Evolutionary conservation across 2,888 invertebrate species (phyloP).

Genomic region (Rotaria sp.): DNA sequence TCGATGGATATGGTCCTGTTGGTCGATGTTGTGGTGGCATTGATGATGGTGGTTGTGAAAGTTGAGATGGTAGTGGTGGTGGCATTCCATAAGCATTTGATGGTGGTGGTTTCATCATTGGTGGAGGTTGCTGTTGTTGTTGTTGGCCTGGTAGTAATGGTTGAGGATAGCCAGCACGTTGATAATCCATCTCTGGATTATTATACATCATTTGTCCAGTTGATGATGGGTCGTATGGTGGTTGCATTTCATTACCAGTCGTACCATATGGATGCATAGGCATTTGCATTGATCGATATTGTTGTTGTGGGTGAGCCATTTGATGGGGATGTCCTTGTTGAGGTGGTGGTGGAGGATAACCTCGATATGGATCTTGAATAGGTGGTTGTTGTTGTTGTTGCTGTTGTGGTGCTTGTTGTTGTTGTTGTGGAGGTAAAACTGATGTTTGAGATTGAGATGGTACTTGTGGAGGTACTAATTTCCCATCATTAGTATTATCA

Average conservation of each 20-base stretch:
- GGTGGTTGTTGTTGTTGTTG: background rate
- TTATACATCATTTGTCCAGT: background rate
- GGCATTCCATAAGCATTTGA: background rate
- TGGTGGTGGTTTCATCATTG: slow-evolving; percentile 18
- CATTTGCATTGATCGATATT: slow-evolving; percentile 3
- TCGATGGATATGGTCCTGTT: background rate
- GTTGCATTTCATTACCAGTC: background rate
- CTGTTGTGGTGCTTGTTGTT: background rate
- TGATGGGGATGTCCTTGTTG: background rate
- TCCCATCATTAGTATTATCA: background rate
- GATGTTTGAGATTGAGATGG: background rate
- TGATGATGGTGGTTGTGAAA: background rate
- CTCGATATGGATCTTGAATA: background rate
- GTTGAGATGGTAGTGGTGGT: background rate
- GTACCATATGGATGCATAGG: background rate
- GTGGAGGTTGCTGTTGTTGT: background rate
- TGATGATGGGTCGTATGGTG: background rate
- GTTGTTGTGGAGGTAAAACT: background rate
- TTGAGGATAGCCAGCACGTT: background rate
- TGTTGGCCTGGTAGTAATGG: background rate
- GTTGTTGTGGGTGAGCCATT: slow-evolving; percentile 6
- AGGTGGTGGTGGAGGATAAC: background rate
- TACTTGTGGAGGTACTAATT: background rate
- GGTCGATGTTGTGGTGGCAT: background rate
- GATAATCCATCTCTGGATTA: background rate